phyloP scores from a whole-genome alignment of 2,797 vertebrate species.

The Sebastes diploproa region DNA sequence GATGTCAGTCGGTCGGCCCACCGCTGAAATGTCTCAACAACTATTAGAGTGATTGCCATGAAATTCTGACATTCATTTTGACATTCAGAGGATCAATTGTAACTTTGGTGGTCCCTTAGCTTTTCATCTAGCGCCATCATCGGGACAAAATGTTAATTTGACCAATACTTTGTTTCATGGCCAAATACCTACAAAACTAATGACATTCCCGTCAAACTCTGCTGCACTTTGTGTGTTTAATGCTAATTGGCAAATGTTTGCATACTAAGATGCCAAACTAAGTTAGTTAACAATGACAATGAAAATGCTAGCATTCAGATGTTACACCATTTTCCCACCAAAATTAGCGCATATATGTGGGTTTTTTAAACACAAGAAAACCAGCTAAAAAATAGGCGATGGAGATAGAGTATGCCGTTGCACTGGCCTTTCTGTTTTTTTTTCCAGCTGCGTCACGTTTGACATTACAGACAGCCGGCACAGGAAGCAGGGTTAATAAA shows the following conservation, averaged over 20 bases:
- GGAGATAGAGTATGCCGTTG: not conserved
- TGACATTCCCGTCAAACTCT: too few relatives aligned
- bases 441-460: not conserved
- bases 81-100: not conserved
- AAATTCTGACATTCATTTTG: not conserved
- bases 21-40: not conserved
- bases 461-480: not conserved
- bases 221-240: too few relatives aligned
- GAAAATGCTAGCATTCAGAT: not conserved
- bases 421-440: too few relatives aligned
- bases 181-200: not conserved
- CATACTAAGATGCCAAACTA: not conserved
- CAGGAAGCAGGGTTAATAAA: not conserved
- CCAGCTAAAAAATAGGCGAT: not conserved
- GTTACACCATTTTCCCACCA: too few relatives aligned
- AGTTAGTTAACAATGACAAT: not conserved
- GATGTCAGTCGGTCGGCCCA: not conserved
- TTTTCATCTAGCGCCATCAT: not conserved
- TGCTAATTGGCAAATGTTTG: not conserved
- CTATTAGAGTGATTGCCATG: not conserved
- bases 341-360: too few relatives aligned
- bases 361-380: too few relatives aligned
- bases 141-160: not conserved
- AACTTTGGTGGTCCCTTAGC: not conserved
- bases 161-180: not conserved